Percentiles rank a stretch among this genome's conserved stretches.
Conservation (phyloP, 2,113 vertebrate species). For the Laterallus jamaicensis region DNA sequence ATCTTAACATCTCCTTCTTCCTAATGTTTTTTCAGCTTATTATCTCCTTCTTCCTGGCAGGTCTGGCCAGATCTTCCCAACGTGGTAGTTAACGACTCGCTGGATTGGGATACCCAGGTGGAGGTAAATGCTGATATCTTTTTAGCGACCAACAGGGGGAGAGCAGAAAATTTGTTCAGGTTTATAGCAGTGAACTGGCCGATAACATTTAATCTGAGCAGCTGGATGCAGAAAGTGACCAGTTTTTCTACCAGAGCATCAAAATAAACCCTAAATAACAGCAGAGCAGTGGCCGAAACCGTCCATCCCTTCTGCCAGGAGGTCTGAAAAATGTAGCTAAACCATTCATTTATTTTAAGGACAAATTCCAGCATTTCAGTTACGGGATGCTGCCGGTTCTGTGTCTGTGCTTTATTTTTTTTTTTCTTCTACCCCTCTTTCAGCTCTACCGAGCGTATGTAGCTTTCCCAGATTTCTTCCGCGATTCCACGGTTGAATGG, state of each 20-base stretch:
- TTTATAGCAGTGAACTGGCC: no score
- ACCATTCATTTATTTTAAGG: background rate
- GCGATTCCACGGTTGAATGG: slow-evolving; percentile 76
- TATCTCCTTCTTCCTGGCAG: slow-evolving; percentile 54
- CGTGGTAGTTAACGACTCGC: slow-evolving; percentile 71
- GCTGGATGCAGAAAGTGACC: background rate
- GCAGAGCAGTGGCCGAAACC: background rate
- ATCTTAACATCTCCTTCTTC: no score
- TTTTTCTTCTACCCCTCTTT: background rate
- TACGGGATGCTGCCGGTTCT: background rate
- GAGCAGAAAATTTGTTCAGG: accelerated
- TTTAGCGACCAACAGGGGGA: background rate
- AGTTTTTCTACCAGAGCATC: background rate
- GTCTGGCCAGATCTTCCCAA: slow-evolving; percentile 93
- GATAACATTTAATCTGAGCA: no score
- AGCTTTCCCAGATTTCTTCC: slow-evolving; percentile 93
- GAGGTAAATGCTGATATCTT: slow-evolving; percentile 69
- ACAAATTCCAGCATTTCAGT: background rate
- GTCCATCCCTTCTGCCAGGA: no score
- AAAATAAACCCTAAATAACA: background rate
- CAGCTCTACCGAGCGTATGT: slow-evolving; percentile 80
- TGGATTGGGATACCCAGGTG: slow-evolving; percentile 86
- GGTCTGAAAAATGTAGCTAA: background rate
- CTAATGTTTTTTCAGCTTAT: no score
- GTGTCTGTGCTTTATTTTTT: background rate